A percentile compares a stretch with the other conserved stretches of the same genome.
Conservation (phyloP, 92 coral and sea anemone genomes). For the Montipora capitata region DNA sequence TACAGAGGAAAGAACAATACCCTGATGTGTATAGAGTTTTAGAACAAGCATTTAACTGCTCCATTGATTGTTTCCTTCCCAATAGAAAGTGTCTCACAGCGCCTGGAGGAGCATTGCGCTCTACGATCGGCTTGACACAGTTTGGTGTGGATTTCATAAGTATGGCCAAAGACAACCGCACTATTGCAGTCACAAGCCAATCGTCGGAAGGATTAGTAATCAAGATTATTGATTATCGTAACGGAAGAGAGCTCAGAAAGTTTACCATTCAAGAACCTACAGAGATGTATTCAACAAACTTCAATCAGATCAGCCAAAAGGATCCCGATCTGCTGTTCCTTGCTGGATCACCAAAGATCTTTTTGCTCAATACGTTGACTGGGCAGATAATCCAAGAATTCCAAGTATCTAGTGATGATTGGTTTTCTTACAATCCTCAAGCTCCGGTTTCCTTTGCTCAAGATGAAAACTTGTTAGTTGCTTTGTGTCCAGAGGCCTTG, state of each 20-base stretch:
- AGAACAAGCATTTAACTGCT: slow-evolving; percentile 80
- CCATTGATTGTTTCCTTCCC: slow-evolving; percentile 90
- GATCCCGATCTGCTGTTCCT: slow-evolving; percentile 76
- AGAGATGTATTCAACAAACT: slow-evolving; percentile 74
- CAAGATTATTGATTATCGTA: slow-evolving; percentile 84
- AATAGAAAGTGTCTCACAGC: slow-evolving; percentile 93
- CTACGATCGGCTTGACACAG: slow-evolving; percentile 84
- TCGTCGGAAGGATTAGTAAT: slow-evolving; percentile 83
- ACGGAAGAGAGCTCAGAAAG: slow-evolving; percentile 85
- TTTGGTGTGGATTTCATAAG: slow-evolving; percentile 78
- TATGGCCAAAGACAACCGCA: slow-evolving; percentile 88
- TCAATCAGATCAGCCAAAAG: slow-evolving; percentile 78
- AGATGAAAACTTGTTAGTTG: slow-evolving; percentile 86
- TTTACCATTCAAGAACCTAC: slow-evolving; percentile 82
- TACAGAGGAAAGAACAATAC: slow-evolving; percentile 77
- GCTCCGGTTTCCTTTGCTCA: slow-evolving; percentile 89
- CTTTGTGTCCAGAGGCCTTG: slow-evolving; percentile 81
- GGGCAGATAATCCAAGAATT: slow-evolving; percentile 85
- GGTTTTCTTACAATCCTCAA: slow-evolving; percentile 73
- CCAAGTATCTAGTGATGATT: slow-evolving; percentile 85
- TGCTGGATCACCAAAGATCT: slow-evolving; percentile 86
- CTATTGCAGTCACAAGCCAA: slow-evolving; percentile 78
- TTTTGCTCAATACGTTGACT: slow-evolving; percentile 83
- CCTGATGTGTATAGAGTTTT: slow-evolving; percentile 88
- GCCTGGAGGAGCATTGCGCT: slow-evolving; percentile 95